phyloP scores from a whole-genome alignment of 2,888 invertebrate species.

The Camptogramma bilineatum region DNA sequence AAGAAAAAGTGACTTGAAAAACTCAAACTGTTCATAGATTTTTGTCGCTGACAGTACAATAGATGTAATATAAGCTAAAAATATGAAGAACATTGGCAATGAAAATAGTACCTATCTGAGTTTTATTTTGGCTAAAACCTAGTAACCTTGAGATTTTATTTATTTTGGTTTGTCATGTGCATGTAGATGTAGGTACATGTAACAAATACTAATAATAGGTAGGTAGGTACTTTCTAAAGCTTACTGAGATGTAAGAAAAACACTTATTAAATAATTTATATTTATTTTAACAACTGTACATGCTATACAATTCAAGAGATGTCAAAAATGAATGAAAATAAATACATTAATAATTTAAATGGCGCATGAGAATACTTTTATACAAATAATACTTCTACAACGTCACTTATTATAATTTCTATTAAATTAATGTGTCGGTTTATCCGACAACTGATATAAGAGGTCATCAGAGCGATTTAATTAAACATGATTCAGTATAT shows the following conservation, averaged over 20 bases:
- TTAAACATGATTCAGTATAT: background rate
- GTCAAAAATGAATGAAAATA: constrained; percentile 53
- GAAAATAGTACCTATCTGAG: background rate
- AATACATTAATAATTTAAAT: constrained; percentile 58
- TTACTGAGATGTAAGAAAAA: background rate
- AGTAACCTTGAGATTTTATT: background rate
- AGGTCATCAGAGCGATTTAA: constrained; percentile 5
- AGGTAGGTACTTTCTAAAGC: background rate
- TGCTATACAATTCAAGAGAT: constrained; percentile 39
- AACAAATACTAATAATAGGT: no score
- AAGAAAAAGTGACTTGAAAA: no score
- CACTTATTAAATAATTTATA: constrained; percentile 28
- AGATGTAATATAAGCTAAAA: no score
- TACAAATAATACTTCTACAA: constrained; percentile 57
- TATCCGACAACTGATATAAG: constrained; percentile 9
- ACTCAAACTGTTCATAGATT: no score
- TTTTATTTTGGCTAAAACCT: background rate
- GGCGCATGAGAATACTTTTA: constrained; percentile 51
- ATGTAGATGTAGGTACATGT: background rate
- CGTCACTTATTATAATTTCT: constrained; percentile 42
- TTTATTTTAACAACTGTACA: constrained; percentile 49
- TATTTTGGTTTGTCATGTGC: background rate
- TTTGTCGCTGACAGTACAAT: no score
- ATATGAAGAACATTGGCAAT: background rate
- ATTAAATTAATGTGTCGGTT: constrained; percentile 13